Evolutionary conservation across 2,888 invertebrate species (phyloP).

Genomic region (Lissonota sp.): DNA sequence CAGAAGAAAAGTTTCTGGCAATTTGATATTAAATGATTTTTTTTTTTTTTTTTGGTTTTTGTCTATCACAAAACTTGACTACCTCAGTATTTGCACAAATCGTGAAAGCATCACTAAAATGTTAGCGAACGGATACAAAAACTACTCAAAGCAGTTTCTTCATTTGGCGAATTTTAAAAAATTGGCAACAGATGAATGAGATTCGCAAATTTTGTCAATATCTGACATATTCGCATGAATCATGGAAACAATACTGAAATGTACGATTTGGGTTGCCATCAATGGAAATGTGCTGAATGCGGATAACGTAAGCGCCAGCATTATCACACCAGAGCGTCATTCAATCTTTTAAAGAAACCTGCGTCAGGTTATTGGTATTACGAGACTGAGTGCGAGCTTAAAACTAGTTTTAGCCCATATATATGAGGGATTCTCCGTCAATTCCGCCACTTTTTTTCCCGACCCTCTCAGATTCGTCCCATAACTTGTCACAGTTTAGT

Average conservation of each 20-base stretch:
- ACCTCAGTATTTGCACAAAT: too few species aligned
- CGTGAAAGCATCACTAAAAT: too few species aligned
- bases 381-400: slow-evolving; percentile 27
- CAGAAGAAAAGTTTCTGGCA: too few species aligned
- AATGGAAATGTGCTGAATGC: slow-evolving; percentile 1
- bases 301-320: neutral
- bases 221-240: neutral
- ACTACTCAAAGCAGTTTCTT: too few species aligned
- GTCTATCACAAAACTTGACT: too few species aligned
- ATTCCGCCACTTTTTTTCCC: too few species aligned
- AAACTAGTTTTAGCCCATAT: slow-evolving; percentile 20
- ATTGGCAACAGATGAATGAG: neutral
- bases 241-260: neutral
- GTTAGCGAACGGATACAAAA: too few species aligned
- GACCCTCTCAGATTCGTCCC: too few species aligned
- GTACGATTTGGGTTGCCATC: too few species aligned
- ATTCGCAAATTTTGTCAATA: neutral
- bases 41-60: neutral
- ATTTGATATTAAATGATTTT: neutral
- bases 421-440: too few species aligned
- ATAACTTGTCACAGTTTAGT: too few species aligned
- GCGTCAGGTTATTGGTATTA: slow-evolving; percentile 27
- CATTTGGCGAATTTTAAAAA: neutral
- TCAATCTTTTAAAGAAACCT: slow-evolving; percentile 12
- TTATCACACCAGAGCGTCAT: slow-evolving; percentile 3